Base-by-base conservation (phyloP, 1,140 invertebrate species). In the Drosophila orosa region DNA sequence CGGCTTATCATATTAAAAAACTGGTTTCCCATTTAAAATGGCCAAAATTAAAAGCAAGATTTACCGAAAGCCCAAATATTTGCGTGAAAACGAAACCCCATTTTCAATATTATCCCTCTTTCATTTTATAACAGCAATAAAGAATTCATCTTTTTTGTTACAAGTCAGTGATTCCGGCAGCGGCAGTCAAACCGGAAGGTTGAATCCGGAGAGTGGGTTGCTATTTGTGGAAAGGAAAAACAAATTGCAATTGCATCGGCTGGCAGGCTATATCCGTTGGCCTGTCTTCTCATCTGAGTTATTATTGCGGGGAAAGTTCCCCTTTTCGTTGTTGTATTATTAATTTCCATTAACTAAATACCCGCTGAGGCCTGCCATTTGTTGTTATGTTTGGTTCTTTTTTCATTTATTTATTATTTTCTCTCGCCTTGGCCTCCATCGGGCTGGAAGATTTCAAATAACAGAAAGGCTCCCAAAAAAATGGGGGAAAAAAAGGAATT, bases 261-360 rank as follows among this genome's bases (percentile, higher is more conserved):
- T 42, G 40, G 8, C 19, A 45, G 45, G 40, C 40, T 31, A 37
- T 17, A 19, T 31, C 12, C 40, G 42, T 22, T 24, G 22, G 39
- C 7, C 22, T 33, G 44, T 25, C 58, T 22, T 60, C 22, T 48
- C 44, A 50, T 17, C 33, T 44, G 42, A 71, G 50, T 48, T 56
- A 57, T 71, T 56, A 57, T 78, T 74, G 40, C 59, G 29, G 58
- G 25, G 8, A 48, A 59, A 58, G 54, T 44, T 81, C 39, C 12
- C 60, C 72, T 62, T 78, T 22, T 22, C n/a, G 3, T 47, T 25
- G 8, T 40, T 25, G 13, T 35, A 52, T 52, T 80, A 80, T 80
- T 84, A 80, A 80, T 84, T 80, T 81, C 59, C 77, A 84, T 84
- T 84, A 80, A 85, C 81, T 80, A 80, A 85, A 85, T 73, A 69